Evolutionary conservation across 1,140 invertebrate genomes (phyloP), one percentile per base, ranked within the genome.

Genomic region (Palaemon carinicauda): DNA sequence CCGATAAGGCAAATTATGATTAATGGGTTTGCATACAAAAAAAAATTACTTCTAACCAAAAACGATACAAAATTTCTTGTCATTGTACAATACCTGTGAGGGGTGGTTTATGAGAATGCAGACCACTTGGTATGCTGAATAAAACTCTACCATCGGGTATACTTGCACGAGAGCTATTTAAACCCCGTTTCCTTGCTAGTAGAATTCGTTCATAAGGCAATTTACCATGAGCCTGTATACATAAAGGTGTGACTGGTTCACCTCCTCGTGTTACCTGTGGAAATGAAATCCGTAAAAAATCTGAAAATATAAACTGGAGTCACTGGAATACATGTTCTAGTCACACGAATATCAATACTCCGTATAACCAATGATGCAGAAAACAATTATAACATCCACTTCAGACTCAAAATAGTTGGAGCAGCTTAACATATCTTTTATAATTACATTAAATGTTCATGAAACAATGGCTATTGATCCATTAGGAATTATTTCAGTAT

Each of bases 81-180:
- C 51, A 17, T 52, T 15, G 21, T 86, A 21, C 79, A 71, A 89
- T 89, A 93, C 93, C 93, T 89, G 91, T 89, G 51, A 97, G 90
- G 9, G 95, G 95, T 77, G 97, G 97, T 92, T 98, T 98, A 90
- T 97, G 96, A 14, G 97, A 98, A 93, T 98, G 97, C 74, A 98
- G 92, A 41, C 95, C 95, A 92, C 96, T 97, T 1, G 97, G 97
- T n/a, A 98, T 92, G 92, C 96, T 98, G 17, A 96, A 91, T 74
- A 98, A 91, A 29, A 96, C 89, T 91, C 94, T 94, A 15, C 93
- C 91, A 89, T 93, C 91, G 41, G 74, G 51, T 19, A 82, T 78
- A 50, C 29, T 77, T 93, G 91, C 60, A 88, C 60, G 10, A 91
- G 54, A 80, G 90, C 89, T 41, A 92, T 89, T 21, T 80, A 71